Conservation (phyloP, 1,140 invertebrate genomes). For the Ganaspis sp. region DNA sequence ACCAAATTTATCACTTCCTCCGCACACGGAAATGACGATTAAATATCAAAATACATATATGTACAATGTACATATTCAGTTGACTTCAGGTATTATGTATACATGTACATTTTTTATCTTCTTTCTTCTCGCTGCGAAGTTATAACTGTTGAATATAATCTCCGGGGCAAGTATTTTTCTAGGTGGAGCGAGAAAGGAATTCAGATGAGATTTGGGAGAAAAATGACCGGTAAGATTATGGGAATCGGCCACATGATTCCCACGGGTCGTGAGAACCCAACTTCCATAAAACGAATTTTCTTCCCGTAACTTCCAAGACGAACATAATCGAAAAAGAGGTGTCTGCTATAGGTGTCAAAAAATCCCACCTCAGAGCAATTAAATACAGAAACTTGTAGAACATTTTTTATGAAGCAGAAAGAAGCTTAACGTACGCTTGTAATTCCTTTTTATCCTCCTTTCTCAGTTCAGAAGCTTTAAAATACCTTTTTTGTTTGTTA, state of each 20-base stretch:
- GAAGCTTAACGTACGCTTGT: no score
- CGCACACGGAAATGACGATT: no score
- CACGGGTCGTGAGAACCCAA: conserved; percentile 63
- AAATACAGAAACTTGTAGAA: background rate
- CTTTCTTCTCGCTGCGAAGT: background rate
- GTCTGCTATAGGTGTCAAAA: conserved; percentile 24
- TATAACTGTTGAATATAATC: conserved; percentile 25
- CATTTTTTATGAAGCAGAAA: no score
- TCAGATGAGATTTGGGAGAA: conserved; percentile 36
- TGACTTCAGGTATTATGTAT: background rate
- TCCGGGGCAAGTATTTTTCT: conserved; percentile 14
- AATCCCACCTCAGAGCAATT: no score
- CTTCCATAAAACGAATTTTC: conserved; percentile 49
- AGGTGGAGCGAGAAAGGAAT: conserved; percentile 23
- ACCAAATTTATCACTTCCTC: no score
- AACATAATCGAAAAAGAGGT: conserved; percentile 54
- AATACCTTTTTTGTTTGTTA: no score
- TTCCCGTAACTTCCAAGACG: conserved; percentile 46
- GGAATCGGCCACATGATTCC: conserved; percentile 46
- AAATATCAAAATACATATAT: no score
- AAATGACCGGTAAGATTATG: conserved; percentile 22
- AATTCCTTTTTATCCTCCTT: no score
- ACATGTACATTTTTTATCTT: background rate
- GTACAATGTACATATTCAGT: background rate
- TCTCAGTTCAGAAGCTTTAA: no score